Conservation (phyloP, 2,113 vertebrate genomes). For the Callorhinus ursinus region DNA sequence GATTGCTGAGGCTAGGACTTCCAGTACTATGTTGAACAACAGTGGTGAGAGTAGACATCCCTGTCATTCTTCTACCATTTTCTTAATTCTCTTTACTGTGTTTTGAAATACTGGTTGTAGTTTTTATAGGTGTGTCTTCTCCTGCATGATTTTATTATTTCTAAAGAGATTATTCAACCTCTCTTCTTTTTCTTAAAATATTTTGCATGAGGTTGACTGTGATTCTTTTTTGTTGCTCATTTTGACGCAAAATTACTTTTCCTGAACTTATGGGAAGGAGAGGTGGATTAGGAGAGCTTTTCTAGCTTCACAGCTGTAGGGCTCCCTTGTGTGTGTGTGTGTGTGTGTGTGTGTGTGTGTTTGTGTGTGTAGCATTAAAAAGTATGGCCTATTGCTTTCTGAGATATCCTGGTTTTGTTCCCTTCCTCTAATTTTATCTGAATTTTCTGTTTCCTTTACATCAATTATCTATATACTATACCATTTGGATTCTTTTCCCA, state of each 20-base stretch:
- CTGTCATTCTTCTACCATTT: background rate
- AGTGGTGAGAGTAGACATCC: background rate
- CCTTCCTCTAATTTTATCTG: background rate
- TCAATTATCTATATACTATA: background rate
- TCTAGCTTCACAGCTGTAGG: background rate
- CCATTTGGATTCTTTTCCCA: background rate
- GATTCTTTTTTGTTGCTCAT: background rate
- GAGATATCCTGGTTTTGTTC: background rate
- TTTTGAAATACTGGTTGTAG: background rate
- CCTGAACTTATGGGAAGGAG: background rate
- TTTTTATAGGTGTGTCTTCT: background rate
- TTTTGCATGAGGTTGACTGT: background rate
- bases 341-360: background rate
- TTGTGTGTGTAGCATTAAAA: background rate
- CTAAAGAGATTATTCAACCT: background rate
- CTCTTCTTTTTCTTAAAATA: background rate
- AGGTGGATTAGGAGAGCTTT: background rate
- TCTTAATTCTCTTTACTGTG: background rate
- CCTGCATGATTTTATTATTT: slow-evolving; percentile 16
- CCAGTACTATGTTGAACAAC: background rate
- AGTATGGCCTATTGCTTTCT: background rate
- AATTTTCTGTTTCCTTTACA: slow-evolving; percentile 14
- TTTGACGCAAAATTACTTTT: slow-evolving; percentile 34
- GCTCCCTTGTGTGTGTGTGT: background rate
- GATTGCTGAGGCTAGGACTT: background rate